Base-by-base conservation (phyloP, 2,797 vertebrate species). In the Morus bassanus region DNA sequence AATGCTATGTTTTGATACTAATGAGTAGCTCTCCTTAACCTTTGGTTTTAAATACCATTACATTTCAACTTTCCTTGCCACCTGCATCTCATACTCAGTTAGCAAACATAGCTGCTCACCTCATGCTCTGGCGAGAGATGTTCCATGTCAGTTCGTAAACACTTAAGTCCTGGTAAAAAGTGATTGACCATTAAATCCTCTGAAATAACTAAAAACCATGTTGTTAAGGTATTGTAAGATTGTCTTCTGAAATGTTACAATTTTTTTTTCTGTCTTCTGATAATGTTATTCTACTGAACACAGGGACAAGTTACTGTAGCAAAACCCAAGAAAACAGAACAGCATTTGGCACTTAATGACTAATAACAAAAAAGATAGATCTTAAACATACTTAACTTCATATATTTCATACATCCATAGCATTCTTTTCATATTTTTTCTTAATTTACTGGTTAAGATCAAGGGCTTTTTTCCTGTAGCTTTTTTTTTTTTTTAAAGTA, bases 121-220 rank as follows among this genome's bases (percentile, higher is more conserved):
- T 99, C 99, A 64, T 99, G 99, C 96, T 99, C 99, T 39, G 99
- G 99, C 11, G 99, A 99, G 59, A 99, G 99, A 69, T 99, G 99
- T 95, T 99, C 99, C 99, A 99, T 99, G 97, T 99, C 99, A 5
- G 96, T 97, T 54, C 99, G 99, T 94, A 99, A 98, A 98, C 99
- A 99, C 97, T 99, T 98, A 91, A 99, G 98, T 91, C 99, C 99
- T 7, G 99, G 99, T 97, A 99, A 98, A 98, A 99, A 99, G 98
- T 99, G 99, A 98, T 98, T 99, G 75, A 99, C 98, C 99, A 99
- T 99, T 97, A 99, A 98, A 93, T 99, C 99, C 90, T 99, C 99
- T 61, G 99, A 99, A 98, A 99, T 99, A 98, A 99, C 99, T 99
- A 97, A 57, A 87, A 78, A 28, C 3, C 79, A 74, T 11, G 50